Conservation (phyloP, 1,140 invertebrate genomes). For the Pomacea maculata region DNA sequence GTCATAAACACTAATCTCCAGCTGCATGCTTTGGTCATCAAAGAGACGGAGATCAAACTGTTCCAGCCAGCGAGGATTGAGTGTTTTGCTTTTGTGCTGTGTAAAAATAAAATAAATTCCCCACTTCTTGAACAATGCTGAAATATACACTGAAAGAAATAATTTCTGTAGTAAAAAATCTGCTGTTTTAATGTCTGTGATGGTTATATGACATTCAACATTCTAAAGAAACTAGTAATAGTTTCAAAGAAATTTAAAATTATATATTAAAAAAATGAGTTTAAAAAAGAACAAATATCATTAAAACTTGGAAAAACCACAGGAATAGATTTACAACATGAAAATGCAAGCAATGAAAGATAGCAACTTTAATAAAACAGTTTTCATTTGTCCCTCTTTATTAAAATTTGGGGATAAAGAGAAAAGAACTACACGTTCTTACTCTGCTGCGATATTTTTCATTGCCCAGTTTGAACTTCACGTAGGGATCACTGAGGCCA, state of each 20-base stretch:
- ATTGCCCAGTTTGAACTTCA: conserved; percentile 96
- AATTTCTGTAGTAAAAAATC: too few species aligned
- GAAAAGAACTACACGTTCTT: neutral
- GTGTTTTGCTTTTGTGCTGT: conserved; percentile 80
- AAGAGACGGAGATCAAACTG: conserved; percentile 97
- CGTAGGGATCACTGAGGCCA: conserved; percentile 92
- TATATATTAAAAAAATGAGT: too few species aligned
- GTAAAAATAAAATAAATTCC: conserved; percentile 56
- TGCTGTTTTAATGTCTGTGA: too few species aligned
- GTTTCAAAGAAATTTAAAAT: too few species aligned
- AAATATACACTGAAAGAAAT: too few species aligned
- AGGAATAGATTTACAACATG: too few species aligned
- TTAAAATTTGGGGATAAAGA: neutral
- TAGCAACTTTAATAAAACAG: neutral
- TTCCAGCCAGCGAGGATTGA: conserved; percentile 86
- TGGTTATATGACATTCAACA: too few species aligned
- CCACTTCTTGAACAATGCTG: neutral
- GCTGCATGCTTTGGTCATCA: conserved; percentile 84
- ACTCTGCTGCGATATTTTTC: conserved; percentile 99
- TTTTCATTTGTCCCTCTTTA: too few species aligned
- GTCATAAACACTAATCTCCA: conserved; percentile 92
- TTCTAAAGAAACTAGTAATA: too few species aligned
- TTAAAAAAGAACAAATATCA: too few species aligned
- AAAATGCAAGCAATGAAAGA: neutral
- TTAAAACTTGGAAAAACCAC: too few species aligned